phyloP scores from a whole-genome alignment of 1,140 invertebrate species.

The Drosophila mayri region DNA sequence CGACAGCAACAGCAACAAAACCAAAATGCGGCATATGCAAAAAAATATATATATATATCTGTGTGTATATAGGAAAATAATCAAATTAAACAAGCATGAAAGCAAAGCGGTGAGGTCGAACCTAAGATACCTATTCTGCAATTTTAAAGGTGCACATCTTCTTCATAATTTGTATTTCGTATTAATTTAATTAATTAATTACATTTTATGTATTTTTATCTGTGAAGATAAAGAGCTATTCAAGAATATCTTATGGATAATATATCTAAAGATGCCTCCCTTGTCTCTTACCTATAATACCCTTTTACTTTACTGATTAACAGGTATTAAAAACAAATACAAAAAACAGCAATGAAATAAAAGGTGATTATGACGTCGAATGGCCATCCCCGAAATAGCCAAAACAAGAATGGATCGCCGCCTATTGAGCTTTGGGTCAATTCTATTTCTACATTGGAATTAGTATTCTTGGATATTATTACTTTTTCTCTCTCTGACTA shows the following conservation, averaged over 20 bases:
- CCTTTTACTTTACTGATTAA: not conserved
- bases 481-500: not conserved
- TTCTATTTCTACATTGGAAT: constrained; percentile 22
- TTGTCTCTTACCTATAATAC: not conserved
- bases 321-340: not conserved
- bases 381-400: constrained; percentile 26
- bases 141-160: too few species aligned
- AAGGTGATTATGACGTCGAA: constrained; percentile 30
- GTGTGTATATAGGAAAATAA: not conserved
- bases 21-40: constrained; percentile 36
- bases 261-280: not conserved
- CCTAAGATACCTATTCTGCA: not conserved
- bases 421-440: constrained; percentile 26
- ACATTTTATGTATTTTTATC: not conserved
- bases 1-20: constrained; percentile 22
- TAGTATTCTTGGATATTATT: not conserved
- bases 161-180: too few species aligned
- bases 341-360: constrained; percentile 23
- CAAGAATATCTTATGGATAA: not conserved
- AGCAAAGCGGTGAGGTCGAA: not conserved
- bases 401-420: constrained; percentile 14
- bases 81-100: not conserved
- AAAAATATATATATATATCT: not conserved
- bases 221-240: not conserved
- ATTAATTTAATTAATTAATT: not conserved